Percentiles rank a stretch among this genome's conserved stretches.
Conservation (phyloP, 2,888 invertebrate genomes). For the Plebejus argus region DNA sequence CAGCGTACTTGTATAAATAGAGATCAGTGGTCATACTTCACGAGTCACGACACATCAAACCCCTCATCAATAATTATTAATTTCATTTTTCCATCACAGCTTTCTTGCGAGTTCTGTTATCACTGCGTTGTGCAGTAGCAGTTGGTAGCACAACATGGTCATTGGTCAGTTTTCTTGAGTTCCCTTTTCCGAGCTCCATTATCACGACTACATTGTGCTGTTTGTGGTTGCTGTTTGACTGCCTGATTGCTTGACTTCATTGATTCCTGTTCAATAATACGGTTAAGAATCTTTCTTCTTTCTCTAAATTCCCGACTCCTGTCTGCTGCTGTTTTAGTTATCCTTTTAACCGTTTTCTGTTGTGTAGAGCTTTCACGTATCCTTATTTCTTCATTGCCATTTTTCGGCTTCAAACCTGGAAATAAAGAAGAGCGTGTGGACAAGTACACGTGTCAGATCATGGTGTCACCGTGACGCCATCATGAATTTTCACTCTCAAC, state of each 20-base stretch:
- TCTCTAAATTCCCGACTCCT: background rate
- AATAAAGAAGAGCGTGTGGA: conserved; percentile 16
- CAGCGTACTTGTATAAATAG: too few relatives aligned
- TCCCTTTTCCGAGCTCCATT: background rate
- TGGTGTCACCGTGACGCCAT: background rate
- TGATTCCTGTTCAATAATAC: background rate
- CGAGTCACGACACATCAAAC: too few relatives aligned
- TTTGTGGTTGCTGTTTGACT: background rate
- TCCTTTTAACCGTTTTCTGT: background rate
- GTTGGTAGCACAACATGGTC: background rate
- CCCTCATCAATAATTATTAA: background rate
- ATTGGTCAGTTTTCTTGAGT: background rate
- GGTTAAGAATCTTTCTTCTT: background rate
- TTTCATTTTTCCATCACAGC: background rate
- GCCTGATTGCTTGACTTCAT: background rate
- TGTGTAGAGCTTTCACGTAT: background rate
- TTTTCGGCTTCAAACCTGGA: background rate
- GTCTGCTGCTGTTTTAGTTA: background rate
- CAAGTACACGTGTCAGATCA: conserved; percentile 6
- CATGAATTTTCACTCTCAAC: background rate
- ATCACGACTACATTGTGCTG: background rate
- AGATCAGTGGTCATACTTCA: too few relatives aligned
- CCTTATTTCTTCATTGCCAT: background rate
- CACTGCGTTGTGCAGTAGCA: background rate
- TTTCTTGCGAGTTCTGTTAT: background rate